Evolutionary conservation across 2,888 invertebrate genomes (phyloP).

Genomic region (Himalopsyche anomala): DNA sequence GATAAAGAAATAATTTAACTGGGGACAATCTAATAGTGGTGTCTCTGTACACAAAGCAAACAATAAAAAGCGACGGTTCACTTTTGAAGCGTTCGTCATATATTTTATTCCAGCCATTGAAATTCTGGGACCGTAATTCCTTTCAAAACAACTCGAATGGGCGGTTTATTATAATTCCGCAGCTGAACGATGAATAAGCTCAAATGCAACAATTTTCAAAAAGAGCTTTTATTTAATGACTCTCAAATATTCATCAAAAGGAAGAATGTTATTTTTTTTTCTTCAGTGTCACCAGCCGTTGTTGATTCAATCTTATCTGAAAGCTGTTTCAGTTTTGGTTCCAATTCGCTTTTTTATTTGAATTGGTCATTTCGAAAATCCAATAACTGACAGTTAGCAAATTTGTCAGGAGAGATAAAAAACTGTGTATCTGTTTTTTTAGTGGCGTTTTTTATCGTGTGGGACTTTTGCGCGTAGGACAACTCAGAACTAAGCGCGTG

Average conservation of each 20-base stretch:
- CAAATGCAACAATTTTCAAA: slow-evolving; percentile 63
- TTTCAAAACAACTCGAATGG: slow-evolving; percentile 28
- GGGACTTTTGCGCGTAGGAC: too few species aligned
- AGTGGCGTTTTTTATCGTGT: too few species aligned
- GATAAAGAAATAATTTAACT: neutral
- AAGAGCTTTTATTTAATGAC: slow-evolving; percentile 32
- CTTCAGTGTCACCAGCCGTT: too few species aligned
- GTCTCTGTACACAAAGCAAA: neutral
- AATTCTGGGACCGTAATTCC: slow-evolving; percentile 46
- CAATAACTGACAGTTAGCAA: too few species aligned
- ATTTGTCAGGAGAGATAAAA: too few species aligned
- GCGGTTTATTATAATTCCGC: slow-evolving; percentile 58
- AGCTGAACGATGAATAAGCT: slow-evolving; percentile 48
- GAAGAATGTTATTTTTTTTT: neutral
- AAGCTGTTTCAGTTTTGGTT: too few species aligned
- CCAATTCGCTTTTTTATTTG: too few species aligned
- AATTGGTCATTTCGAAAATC: too few species aligned
- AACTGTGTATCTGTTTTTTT: too few species aligned
- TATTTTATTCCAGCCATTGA: slow-evolving; percentile 41
- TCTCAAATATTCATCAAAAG: neutral
- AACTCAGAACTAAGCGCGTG: too few species aligned
- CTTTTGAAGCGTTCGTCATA: slow-evolving; percentile 22
- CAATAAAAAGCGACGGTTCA: neutral
- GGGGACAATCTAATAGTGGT: neutral
- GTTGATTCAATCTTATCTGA: too few species aligned